Conservation (phyloP, 2,113 vertebrate species). For the Genyomyrus donnyi region DNA sequence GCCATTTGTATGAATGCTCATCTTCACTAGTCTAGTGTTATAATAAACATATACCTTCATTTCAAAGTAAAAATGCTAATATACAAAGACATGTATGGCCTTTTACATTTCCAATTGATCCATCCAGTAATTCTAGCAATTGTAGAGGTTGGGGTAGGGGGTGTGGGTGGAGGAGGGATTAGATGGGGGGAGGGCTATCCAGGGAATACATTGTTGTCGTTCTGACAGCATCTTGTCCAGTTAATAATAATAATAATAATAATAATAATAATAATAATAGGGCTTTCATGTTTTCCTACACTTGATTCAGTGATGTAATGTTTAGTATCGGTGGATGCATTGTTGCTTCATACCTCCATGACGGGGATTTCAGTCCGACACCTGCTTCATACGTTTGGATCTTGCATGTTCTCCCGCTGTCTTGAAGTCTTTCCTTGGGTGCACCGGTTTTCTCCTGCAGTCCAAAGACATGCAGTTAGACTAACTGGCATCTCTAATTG, state of each 20-base stretch:
- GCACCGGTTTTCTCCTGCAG: background rate
- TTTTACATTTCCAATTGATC: background rate
- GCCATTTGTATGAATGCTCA: background rate
- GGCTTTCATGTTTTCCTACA: background rate
- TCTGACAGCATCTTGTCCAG: background rate
- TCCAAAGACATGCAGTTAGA: background rate
- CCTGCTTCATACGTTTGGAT: background rate
- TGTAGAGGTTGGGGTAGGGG: background rate
- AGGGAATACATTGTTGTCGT: background rate
- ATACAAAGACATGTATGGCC: background rate
- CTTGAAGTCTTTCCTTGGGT: background rate
- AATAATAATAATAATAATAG: background rate
- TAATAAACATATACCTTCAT: background rate
- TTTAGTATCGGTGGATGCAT: background rate
- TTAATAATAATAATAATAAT: background rate
- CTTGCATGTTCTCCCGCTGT: background rate
- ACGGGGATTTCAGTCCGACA: background rate
- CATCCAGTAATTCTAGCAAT: background rate
- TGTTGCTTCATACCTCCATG: background rate
- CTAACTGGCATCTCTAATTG: background rate
- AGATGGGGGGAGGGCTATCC: background rate
- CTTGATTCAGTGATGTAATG: background rate
- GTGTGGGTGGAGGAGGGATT: background rate
- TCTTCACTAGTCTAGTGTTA: background rate
- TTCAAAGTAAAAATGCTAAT: background rate